Evolutionary conservation across 92 coral and sea anemone genomes (phyloP).

Genomic region (Parazoanthus atlanticus): DNA sequence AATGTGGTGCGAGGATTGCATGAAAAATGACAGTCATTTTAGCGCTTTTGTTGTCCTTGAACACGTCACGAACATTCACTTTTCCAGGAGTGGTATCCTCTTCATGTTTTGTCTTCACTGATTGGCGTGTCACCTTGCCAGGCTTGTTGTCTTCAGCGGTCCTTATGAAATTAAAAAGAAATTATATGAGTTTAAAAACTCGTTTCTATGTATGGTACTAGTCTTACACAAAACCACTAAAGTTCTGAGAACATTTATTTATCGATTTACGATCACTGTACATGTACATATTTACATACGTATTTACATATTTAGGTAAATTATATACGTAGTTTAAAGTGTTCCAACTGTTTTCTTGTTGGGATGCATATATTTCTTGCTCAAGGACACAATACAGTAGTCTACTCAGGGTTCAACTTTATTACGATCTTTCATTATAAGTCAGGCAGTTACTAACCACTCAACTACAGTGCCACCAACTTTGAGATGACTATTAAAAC

Average conservation of each 20-base stretch:
- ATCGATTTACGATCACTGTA: too few relatives aligned
- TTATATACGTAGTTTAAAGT: too few relatives aligned
- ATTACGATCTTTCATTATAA: neutral
- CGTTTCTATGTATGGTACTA: neutral
- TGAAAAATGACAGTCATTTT: neutral
- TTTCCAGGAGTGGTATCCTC: neutral
- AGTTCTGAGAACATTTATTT: too few relatives aligned
- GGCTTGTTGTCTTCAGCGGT: neutral
- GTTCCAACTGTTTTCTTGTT: too few relatives aligned
- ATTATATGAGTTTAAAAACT: neutral
- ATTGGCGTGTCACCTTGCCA: neutral
- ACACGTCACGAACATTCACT: constrained; percentile 14
- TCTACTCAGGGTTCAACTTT: too few relatives aligned
- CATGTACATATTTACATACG: too few relatives aligned
- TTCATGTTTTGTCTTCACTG: neutral
- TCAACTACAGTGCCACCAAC: too few relatives aligned
- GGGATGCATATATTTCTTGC: too few relatives aligned
- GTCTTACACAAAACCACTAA: neutral
- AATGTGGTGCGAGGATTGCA: constrained; percentile 3
- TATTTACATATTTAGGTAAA: too few relatives aligned
- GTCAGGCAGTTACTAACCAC: too few relatives aligned
- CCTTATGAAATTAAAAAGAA: neutral
- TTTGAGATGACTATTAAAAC: neutral
- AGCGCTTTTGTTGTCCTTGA: neutral
- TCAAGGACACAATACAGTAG: too few relatives aligned